Evolutionary conservation across 64 coral and sea anemone genomes (phyloP).

Genomic region (Stylophora pistillata): DNA sequence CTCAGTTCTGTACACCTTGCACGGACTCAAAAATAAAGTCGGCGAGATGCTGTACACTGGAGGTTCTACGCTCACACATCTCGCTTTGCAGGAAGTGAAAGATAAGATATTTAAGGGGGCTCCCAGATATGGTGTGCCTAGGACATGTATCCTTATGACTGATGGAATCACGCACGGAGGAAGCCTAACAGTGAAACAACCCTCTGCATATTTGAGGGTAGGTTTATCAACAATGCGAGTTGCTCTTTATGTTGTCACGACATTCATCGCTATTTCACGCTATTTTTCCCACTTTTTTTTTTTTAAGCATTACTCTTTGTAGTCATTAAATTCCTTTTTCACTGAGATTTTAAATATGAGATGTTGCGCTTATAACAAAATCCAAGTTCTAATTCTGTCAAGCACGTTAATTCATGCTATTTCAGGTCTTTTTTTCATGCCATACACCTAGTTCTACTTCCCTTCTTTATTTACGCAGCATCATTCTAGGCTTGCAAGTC

Average conservation of each 20-base stretch:
- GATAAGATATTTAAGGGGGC: constrained; percentile 31
- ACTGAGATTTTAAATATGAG: too few species aligned
- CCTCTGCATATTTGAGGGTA: constrained; percentile 13
- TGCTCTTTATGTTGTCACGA: not conserved
- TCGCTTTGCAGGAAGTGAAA: constrained; percentile 27
- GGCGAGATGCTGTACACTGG: not conserved
- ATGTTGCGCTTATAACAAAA: too few species aligned
- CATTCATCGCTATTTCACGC: not conserved
- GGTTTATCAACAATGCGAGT: not conserved
- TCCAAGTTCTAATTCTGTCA: too few species aligned
- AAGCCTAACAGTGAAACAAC: not conserved
- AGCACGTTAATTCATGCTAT: too few species aligned
- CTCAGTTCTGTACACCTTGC: constrained; percentile 10
- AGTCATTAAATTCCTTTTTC: too few species aligned
- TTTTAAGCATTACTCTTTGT: too few species aligned
- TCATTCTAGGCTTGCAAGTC: too few species aligned
- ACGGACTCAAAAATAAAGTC: constrained; percentile 22
- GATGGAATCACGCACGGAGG: constrained; percentile 14
- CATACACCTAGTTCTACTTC: too few species aligned
- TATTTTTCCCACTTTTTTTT: not conserved
- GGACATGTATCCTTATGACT: constrained; percentile 29
- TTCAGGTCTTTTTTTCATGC: too few species aligned
- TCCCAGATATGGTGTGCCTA: constrained; percentile 2
- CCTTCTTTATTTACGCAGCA: too few species aligned
- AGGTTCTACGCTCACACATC: not conserved